phyloP scores from a whole-genome alignment of 1,140 invertebrate species.

The Sinonovacula constricta region DNA sequence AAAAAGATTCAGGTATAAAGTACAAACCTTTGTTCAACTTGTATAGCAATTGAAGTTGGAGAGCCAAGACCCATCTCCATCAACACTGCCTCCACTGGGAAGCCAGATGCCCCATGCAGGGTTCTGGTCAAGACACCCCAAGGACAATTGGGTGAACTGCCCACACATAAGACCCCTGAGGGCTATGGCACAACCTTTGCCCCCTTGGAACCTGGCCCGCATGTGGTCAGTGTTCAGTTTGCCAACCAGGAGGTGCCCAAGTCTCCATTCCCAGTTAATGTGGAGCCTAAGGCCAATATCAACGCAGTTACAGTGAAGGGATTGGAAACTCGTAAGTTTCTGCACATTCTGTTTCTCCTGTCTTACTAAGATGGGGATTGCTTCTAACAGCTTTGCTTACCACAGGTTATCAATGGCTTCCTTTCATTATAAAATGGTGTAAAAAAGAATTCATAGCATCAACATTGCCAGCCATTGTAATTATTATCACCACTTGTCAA shows the following conservation, averaged over 20 bases:
- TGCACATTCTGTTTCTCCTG: conserved; percentile 71
- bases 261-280: conserved; percentile 79
- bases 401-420: too few species aligned
- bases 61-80: conserved; percentile 88
- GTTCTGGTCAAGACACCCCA: conserved; percentile 75
- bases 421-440: too few species aligned
- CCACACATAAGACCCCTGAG: conserved; percentile 82
- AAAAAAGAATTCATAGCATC: too few species aligned
- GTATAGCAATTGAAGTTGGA: conserved; percentile 70
- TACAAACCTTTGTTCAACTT: too few species aligned
- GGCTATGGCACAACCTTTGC: conserved; percentile 91
- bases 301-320: conserved; percentile 81
- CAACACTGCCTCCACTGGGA: conserved; percentile 84
- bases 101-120: conserved; percentile 84
- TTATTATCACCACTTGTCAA: too few species aligned
- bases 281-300: conserved; percentile 81
- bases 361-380: background rate
- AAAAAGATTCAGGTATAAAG: too few species aligned
- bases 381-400: too few species aligned
- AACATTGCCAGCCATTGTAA: too few species aligned
- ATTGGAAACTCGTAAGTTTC: conserved; percentile 91
- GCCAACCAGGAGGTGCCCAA: conserved; percentile 69
- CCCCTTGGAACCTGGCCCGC: conserved; percentile 87
- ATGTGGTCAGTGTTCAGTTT: conserved; percentile 74
- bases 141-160: conserved; percentile 82